Evolutionary conservation across 2,797 vertebrate species (phyloP).

Genomic region (Rhinella marina): DNA sequence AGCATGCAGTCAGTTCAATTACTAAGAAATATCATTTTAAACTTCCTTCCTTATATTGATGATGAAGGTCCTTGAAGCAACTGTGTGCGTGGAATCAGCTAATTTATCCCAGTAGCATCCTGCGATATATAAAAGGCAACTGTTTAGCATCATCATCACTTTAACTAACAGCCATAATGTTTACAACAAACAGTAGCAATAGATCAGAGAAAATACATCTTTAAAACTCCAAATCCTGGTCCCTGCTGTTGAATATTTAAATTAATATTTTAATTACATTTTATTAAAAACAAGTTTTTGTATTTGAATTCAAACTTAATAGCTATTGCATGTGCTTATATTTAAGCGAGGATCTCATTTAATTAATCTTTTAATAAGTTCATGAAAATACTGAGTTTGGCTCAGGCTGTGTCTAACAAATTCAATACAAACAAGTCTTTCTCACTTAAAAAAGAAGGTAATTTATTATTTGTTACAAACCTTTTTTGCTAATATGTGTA

Average conservation of each 20-base stretch:
- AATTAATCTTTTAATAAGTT: constrained; percentile 21
- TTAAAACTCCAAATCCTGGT: constrained; percentile 58
- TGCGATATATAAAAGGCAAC: constrained; percentile 60
- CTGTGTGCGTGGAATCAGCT: constrained; percentile 65
- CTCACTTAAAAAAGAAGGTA: no score
- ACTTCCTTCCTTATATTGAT: constrained; percentile 64
- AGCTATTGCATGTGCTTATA: constrained; percentile 43
- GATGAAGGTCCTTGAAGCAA: constrained; percentile 64
- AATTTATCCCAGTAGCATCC: constrained; percentile 62
- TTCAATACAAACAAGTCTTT: not conserved
- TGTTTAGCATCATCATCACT: constrained; percentile 65
- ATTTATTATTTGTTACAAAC: no score
- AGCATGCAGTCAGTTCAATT: constrained; percentile 64
- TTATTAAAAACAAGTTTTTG: constrained; percentile 60
- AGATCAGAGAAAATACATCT: constrained; percentile 63
- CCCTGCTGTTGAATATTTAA: constrained; percentile 52
- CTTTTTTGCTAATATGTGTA: no score
- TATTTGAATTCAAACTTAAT: constrained; percentile 50
- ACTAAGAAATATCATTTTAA: constrained; percentile 66
- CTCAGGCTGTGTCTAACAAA: not conserved
- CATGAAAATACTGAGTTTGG: constrained; percentile 8
- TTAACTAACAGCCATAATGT: constrained; percentile 66
- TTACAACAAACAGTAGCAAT: constrained; percentile 60
- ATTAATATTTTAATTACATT: constrained; percentile 68
- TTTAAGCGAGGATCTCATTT: constrained; percentile 31